Evolutionary conservation across 2,888 invertebrate species (phyloP).

Genomic region (Adelphocoris suturalis): DNA sequence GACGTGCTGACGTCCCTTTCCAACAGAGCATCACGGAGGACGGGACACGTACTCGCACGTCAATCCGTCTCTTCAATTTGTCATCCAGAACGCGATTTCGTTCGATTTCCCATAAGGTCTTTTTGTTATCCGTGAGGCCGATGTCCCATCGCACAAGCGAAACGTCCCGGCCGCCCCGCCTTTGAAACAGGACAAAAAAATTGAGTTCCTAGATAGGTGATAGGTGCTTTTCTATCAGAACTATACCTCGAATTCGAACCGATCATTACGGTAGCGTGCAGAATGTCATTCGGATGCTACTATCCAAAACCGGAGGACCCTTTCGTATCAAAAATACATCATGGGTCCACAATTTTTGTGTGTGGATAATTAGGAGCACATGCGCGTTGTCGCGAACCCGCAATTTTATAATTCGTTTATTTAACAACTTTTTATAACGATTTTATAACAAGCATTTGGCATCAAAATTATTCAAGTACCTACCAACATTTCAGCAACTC

Average conservation of each 20-base stretch:
- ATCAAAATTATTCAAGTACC: too few relatives aligned
- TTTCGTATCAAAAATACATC: neutral
- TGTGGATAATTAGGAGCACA: too few relatives aligned
- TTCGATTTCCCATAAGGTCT: slow-evolving; percentile 66
- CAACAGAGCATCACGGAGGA: slow-evolving; percentile 19
- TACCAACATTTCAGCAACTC: too few relatives aligned
- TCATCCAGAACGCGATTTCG: slow-evolving; percentile 64
- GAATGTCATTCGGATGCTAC: neutral
- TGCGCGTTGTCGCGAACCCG: too few relatives aligned
- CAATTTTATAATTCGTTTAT: too few relatives aligned
- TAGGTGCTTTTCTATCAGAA: slow-evolving; percentile 9
- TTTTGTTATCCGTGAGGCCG: slow-evolving; percentile 47
- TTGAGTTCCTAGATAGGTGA: slow-evolving; percentile 15
- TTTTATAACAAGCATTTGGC: too few relatives aligned
- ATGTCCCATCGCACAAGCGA: slow-evolving; percentile 59
- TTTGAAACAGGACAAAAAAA: slow-evolving; percentile 11
- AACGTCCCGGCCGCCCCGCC: neutral
- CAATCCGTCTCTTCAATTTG: slow-evolving; percentile 59
- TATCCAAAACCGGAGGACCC: neutral
- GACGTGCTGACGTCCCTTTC: slow-evolving; percentile 16
- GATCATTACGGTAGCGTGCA: slow-evolving; percentile 6
- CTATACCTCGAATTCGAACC: neutral
- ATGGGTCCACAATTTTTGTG: too few relatives aligned
- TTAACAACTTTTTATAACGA: too few relatives aligned
- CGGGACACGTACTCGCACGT: slow-evolving; percentile 59